Base-by-base conservation (phyloP, 53 echinoderm and acorn worm genomes). In the Actinopyga echinites region DNA sequence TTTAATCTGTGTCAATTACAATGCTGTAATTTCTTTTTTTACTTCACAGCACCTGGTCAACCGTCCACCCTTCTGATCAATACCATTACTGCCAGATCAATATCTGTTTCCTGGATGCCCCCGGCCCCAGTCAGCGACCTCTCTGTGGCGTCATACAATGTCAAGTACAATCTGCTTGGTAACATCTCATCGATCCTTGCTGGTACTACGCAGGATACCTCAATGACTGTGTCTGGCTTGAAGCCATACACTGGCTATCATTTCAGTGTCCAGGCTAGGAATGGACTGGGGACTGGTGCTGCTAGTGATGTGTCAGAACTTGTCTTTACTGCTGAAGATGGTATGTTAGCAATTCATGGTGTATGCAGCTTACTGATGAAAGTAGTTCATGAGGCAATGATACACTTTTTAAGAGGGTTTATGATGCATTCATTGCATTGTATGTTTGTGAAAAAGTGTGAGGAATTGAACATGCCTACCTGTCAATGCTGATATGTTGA, bases 201-300 rank as follows among this genome's bases (percentile, higher is more conserved):
- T 3, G 87, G 83, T 9, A 67, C 43, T 35, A 55, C 83, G 5
- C 75, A 45, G 38, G 85, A 81, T 21, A 30, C 82, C 6, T 69
- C 58, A 23, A 31, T 30, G 15, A 75, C 87, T 23, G 89, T 95
- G 3, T 65, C 42, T 13, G 83, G 69, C 9, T 82, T 95, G 53
- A 58, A 55, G 22, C 87, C 95, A 6, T 93, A 91, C 69, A 91
- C 89, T 23, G 92, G 85, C 8, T 95, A 95, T 21, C 45, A 31
- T 28, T 87, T 93, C 62, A 74, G 87, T 24, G 83, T 91, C 8
- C 82, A 82, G 19, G 89, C 93, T 5, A 85, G 91, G 57, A 95
- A 95, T 64, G 85, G 90, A 57, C 83, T 95, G 10, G 95, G 95
- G 43, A 25, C 8, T 15, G 93, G 95, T 30, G 22, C 37, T 26